Base-by-base conservation (phyloP, 2,797 vertebrate genomes). In the Tachyglossus aculeatus region DNA sequence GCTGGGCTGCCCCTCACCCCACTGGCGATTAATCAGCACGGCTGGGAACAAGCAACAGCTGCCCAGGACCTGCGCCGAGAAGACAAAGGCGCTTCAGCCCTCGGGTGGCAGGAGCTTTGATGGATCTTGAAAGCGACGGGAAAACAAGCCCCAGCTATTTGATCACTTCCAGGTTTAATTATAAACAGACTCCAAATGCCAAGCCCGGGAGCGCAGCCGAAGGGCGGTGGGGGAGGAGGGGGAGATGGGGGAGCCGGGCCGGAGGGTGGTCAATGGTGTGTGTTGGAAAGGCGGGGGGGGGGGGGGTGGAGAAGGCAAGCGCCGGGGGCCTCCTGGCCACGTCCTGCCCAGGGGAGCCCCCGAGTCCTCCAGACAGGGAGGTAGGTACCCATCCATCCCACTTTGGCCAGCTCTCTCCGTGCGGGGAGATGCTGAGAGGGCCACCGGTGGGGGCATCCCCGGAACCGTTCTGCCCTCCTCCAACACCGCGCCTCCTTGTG, bases 131-230 rank as follows among this genome's bases (percentile, higher is more conserved):
- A 15, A 32, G 33, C 16, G 9, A 19, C 16, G 47, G 19, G 22
- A 19, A 12, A 44, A 25, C 0, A 5, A 56, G 7, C 32, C 19
- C 13, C 9, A 1, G 6, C 15, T 14, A 29, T 19, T 1, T 2
- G 24, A 39, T 77, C 31, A 54, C 51, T 65, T 79, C 78, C 71
- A 63, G n/a, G 19, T 89, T 90, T 87, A 89, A 86, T 87, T 80
- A 90, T 75, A 86, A 86, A 86, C 1, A 0, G 70, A 57, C 66
- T 77, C 54, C 69, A 56, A 80, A 76, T 3, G 27, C 45, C 16
- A 48, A 29, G 31, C 31, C 25, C 31, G 4, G 54, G 4, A 10
- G 19, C 5, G n/a, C 19, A 7, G n/a, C 7, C 16, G 38, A n/a
- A 40, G 4, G 18, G 16, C 2, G 25, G 12, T 5, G 14, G 40